These are phyloP conservation scores for Aethes cnicana DNA, from an alignment of 2,888 invertebrate genomes.

Conservation along the genomic window DNA sequence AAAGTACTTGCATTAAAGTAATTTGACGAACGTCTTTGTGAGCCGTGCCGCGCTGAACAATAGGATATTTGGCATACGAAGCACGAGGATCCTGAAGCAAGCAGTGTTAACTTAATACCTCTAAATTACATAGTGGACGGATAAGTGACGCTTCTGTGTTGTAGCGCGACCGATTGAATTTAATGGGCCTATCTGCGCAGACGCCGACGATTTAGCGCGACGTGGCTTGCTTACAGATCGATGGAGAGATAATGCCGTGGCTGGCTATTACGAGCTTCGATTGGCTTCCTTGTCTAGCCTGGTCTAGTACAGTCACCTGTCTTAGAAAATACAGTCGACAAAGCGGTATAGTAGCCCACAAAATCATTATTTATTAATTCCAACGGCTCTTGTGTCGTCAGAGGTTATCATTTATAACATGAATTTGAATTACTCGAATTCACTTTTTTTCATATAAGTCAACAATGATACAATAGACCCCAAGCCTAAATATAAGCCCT, in stretches of 20 bases:
- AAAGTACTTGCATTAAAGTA: conserved; percentile 1
- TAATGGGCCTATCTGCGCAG: conserved; percentile 69
- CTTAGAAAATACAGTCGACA: not conserved
- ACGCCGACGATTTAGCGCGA: conserved; percentile 60
- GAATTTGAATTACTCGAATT: too few relatives aligned
- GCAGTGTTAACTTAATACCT: conserved; percentile 57
- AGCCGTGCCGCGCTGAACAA: conserved; percentile 36
- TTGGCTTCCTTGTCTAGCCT: conserved; percentile 7
- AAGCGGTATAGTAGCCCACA: too few relatives aligned
- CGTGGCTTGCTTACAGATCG: conserved; percentile 56
- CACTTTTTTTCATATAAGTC: too few relatives aligned
- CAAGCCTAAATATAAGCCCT: too few relatives aligned
- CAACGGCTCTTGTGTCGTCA: too few relatives aligned
- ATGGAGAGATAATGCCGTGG: conserved; percentile 29
- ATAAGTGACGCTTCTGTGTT: conserved; percentile 67
- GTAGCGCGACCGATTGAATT: conserved; percentile 65
- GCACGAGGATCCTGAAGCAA: conserved; percentile 40
- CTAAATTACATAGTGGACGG: conserved; percentile 67
- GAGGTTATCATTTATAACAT: too few relatives aligned
- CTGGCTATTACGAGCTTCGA: conserved; percentile 37
- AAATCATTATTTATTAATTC: too few relatives aligned
- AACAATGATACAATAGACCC: too few relatives aligned
- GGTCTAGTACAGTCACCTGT: not conserved
- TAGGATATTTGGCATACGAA: conserved; percentile 57
- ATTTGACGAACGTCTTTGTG: conserved; percentile 12